These are phyloP conservation scores for Tachina lurida DNA, from an alignment of 2,888 invertebrate species.

Conservation along the genomic window DNA sequence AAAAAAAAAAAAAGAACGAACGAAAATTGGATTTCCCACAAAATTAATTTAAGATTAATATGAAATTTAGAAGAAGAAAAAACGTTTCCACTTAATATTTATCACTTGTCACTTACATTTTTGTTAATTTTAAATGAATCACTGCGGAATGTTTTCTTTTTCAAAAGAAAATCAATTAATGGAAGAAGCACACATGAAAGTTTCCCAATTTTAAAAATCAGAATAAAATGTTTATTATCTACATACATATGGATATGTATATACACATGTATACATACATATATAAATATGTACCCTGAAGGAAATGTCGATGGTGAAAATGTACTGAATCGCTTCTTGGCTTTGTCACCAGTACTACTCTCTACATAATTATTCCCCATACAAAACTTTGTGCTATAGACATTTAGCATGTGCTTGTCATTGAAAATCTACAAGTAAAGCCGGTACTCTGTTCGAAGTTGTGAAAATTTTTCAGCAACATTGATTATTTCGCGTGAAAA, in stretches of 20 bases:
- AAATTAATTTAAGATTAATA: constrained; percentile 6
- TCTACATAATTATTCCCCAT: no score
- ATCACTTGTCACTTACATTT: constrained; percentile 22
- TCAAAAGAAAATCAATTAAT: not conserved
- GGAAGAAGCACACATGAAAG: not conserved
- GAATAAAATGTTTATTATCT: no score
- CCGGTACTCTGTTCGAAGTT: no score
- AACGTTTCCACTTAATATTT: constrained; percentile 6
- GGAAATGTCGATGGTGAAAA: no score
- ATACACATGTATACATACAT: not conserved
- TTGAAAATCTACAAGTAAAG: no score
- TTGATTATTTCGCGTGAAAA: no score
- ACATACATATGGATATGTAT: not conserved
- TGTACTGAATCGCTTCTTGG: no score
- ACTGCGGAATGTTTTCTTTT: not conserved
- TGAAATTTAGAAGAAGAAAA: constrained; percentile 12
- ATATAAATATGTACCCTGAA: not conserved
- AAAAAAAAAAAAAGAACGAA: not conserved
- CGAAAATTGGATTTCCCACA: constrained; percentile 22
- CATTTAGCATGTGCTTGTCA: no score
- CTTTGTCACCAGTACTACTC: no score
- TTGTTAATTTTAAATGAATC: constrained; percentile 29
- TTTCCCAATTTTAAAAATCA: not conserved
- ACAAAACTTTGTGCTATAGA: no score
- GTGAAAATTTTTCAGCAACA: no score